Base-by-base conservation (phyloP, 1,140 invertebrate genomes). In the Solen grandis region DNA sequence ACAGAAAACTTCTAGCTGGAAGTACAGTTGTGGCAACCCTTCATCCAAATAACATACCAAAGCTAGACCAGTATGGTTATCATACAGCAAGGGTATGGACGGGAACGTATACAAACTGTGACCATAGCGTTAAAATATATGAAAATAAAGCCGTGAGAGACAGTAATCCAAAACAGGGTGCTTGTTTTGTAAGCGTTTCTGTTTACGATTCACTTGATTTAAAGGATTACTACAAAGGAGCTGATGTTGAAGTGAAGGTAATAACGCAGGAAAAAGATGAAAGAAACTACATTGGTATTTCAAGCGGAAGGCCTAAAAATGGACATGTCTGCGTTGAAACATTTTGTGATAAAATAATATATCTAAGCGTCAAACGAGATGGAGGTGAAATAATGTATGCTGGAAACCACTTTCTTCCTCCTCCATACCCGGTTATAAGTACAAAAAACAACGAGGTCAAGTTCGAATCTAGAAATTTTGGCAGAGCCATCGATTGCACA, bases 371-470 rank as follows among this genome's bases (percentile, higher is more conserved):
- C 36, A 22, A 22, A 65, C 5, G 33, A 31, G 31, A 22, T 10
- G 5, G 27, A 13, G 36, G 22, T 14, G 33, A 35, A 22, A 25
- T 16, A 35, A 25, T 27, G 5, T 65, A 10, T 65, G 5, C 62
- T 29, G 25, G 25, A 13, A 35, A 65, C 10, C 62, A 65, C 31
- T 27, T 33, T 33, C 62, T 65, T 16, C 62, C 62, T 10, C 62
- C 16, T 33, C 25, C 25, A 10, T 16, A 29, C 36, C 14, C 13
- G 14, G 13, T 65, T 22, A 35, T 10, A 5, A 16, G 36, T 13
- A 65, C 62, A 14, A 65, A 65, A 33, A 29, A 65, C 62, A 65
- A 27, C 33, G 62, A 65, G 36, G 27, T 60, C 10, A 14, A 14
- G 16, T n/a, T 16, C 25, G 16, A 60, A 60, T 27, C 22, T 4